Conservation (phyloP, 2,113 vertebrate species). For the Ibidorhyncha struthersii region DNA sequence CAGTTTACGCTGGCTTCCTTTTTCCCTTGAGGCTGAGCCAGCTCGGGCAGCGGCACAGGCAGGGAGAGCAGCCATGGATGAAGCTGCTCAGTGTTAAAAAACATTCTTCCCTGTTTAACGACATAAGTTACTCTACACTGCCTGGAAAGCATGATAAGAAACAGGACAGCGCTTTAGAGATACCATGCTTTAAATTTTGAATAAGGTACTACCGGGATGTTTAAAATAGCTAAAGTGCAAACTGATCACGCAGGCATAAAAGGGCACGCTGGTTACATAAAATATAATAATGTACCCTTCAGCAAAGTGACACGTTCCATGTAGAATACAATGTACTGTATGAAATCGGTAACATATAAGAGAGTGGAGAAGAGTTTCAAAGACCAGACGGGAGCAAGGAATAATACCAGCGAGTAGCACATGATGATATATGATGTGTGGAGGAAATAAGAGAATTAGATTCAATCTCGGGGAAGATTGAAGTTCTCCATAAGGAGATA, state of each 20-base stretch:
- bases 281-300: neutral
- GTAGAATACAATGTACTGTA: neutral
- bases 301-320: neutral
- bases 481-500: slow-evolving; percentile 15
- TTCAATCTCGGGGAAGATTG: neutral
- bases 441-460: slow-evolving; percentile 32
- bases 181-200: slow-evolving; percentile 15
- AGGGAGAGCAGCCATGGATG: neutral
- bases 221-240: slow-evolving; percentile 19
- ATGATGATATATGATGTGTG: neutral
- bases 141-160: slow-evolving; percentile 23
- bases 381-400: neutral
- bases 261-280: neutral
- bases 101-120: neutral
- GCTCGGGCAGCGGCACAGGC: neutral
- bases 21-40: neutral
- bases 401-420: neutral
- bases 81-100: neutral
- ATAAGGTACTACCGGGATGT: neutral
- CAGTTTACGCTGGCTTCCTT: neutral
- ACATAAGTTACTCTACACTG: neutral
- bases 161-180: neutral
- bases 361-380: neutral
- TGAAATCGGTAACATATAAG: neutral
- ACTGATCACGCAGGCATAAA: neutral